Evolutionary conservation across 2,113 vertebrate genomes (phyloP).

Genomic region (Pavo muticus): DNA sequence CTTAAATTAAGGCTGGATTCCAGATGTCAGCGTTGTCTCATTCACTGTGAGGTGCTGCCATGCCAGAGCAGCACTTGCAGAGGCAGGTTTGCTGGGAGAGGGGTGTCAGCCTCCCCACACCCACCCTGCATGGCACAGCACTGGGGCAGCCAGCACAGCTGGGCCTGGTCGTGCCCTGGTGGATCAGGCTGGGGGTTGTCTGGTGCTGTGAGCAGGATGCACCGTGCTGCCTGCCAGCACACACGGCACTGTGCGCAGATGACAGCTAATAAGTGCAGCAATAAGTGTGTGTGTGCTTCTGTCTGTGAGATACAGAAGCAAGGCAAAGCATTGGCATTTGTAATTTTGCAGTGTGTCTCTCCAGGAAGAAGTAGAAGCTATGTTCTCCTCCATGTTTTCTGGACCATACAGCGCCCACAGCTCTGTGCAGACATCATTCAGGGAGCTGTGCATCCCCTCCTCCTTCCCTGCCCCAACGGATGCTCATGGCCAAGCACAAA

Average conservation of each 20-base stretch:
- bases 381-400: rapidly evolving
- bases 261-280: neutral
- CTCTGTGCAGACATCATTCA: neutral
- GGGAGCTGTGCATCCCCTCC: neutral
- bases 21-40: neutral
- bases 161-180: neutral
- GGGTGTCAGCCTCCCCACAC: neutral
- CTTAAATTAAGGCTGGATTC: neutral
- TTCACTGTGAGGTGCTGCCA: neutral
- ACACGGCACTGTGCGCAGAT: neutral
- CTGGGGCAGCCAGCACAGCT: neutral
- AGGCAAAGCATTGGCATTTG: neutral
- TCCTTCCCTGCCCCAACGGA: neutral
- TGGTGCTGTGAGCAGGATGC: neutral
- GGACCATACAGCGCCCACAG: rapidly evolving
- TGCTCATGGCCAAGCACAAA: neutral
- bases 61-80: neutral
- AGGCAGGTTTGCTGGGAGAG: neutral
- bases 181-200: neutral
- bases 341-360: neutral
- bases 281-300: neutral
- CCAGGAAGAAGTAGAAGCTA: neutral
- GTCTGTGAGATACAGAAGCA: neutral
- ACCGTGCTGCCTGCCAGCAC: neutral
- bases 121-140: rapidly evolving